phyloP scores from a whole-genome alignment of 2,113 vertebrate genomes.

The Trachemys scripta region DNA sequence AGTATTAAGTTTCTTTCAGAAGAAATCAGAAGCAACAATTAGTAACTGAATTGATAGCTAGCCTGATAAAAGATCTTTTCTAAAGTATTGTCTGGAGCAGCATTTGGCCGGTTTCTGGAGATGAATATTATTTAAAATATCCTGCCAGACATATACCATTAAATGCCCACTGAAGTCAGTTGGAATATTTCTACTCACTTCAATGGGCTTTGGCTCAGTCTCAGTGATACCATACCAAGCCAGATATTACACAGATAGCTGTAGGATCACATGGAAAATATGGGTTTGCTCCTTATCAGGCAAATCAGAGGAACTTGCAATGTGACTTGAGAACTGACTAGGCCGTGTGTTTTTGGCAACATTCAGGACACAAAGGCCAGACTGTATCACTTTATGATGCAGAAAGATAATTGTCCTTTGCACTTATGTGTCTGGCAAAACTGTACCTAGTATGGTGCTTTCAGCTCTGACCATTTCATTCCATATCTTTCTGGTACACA shows the following conservation, averaged over 20 bases:
- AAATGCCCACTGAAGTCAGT: neutral
- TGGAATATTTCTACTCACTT: neutral
- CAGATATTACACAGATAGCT: neutral
- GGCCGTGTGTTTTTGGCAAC: neutral
- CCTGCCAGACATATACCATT: neutral
- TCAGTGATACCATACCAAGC: neutral
- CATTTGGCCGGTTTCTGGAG: neutral
- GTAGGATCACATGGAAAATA: neutral
- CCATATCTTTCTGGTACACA: too few relatives aligned
- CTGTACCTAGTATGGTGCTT: neutral
- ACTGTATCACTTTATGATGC: neutral
- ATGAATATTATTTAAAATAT: neutral
- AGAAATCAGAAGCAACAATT: neutral
- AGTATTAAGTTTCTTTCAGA: neutral
- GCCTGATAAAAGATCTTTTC: neutral
- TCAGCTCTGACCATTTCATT: neutral
- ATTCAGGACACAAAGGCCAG: neutral
- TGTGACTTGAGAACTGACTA: neutral
- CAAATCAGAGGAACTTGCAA: neutral
- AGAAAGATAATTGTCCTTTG: neutral
- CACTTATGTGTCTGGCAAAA: neutral
- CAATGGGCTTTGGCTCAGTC: neutral
- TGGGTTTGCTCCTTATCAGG: neutral
- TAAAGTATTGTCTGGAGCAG: neutral
- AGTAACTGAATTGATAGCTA: rapidly evolving